Conservation (phyloP, 2,797 vertebrate genomes). For the Enteromius afrohamiltoni region DNA sequence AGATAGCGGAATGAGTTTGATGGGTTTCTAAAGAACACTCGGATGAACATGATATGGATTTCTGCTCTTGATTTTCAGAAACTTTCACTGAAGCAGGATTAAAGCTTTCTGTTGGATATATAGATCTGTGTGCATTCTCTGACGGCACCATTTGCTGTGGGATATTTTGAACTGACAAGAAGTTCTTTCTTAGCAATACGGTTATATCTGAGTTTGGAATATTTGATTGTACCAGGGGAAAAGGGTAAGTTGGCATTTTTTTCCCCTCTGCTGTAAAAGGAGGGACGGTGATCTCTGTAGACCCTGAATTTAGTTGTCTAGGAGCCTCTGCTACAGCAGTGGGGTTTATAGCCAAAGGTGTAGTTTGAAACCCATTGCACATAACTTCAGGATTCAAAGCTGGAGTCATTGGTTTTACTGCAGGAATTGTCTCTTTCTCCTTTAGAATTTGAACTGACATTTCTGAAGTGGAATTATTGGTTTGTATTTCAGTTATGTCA, state of each 20-base stretch:
- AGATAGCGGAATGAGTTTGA: neutral
- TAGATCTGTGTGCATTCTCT: conserved; percentile 46
- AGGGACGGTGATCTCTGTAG: conserved; percentile 66
- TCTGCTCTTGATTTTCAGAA: conserved; percentile 15
- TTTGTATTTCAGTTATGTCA: conserved; percentile 65
- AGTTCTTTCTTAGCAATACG: conserved; percentile 44
- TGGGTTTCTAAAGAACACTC: conserved; percentile 7
- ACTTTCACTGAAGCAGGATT: neutral
- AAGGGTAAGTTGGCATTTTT: conserved; percentile 55
- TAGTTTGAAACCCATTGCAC: conserved; percentile 66
- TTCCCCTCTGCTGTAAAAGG: conserved; percentile 55
- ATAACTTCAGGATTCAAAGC: conserved; percentile 56
- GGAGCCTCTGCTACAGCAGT: conserved; percentile 60
- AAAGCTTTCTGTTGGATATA: conserved; percentile 46
- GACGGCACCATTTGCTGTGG: conserved; percentile 23
- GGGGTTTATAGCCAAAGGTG: conserved; percentile 68
- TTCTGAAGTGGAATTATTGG: conserved; percentile 63
- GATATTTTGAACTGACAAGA: conserved; percentile 52
- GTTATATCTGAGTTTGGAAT: conserved; percentile 47
- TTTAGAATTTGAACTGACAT: conserved; percentile 53
- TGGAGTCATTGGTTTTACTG: conserved; percentile 14
- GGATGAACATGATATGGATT: conserved; percentile 10
- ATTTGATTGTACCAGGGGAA: conserved; percentile 53
- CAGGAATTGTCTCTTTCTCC: neutral
- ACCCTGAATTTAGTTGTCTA: conserved; percentile 71